Conservation (phyloP, 2,888 invertebrate genomes). For the Mycogona germanica region DNA sequence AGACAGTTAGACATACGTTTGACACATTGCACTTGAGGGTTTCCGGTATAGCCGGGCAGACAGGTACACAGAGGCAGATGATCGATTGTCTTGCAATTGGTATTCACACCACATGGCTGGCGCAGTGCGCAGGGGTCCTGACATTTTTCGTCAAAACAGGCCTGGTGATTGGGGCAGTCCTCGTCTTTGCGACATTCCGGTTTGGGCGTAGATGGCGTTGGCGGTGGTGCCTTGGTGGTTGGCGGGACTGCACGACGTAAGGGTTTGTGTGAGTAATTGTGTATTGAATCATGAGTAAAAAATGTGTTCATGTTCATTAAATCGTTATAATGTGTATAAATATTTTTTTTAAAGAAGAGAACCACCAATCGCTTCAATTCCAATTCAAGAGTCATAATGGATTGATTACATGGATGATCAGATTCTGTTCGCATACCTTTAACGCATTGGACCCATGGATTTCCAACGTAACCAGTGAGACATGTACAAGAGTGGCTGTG, state of each 20-base stretch:
- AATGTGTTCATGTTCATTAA: background rate
- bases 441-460: conserved; percentile 44
- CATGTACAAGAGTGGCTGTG: conserved; percentile 75
- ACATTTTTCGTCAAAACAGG: conserved; percentile 17
- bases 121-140: conserved; percentile 17
- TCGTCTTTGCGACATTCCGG: conserved; percentile 16
- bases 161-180: conserved; percentile 16
- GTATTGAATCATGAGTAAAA: conserved; percentile 36
- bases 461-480: conserved; percentile 58
- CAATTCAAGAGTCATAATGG: too few species aligned
- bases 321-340: background rate
- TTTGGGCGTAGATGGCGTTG: conserved; percentile 10
- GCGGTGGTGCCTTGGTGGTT: background rate
- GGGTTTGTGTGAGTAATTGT: too few species aligned
- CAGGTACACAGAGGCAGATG: conserved; percentile 27
- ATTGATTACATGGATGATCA: too few species aligned
- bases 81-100: conserved; percentile 25
- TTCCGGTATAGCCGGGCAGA: conserved; percentile 24
- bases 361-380: too few species aligned
- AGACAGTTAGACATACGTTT: conserved; percentile 7
- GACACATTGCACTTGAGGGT: conserved; percentile 25
- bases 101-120: conserved; percentile 24
- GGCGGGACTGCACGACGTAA: too few species aligned
- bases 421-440: conserved; percentile 11
- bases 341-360: too few species aligned